These are phyloP conservation scores for Haemorhous mexicanus DNA, from an alignment of 2,113 vertebrate species.

Conservation along the genomic window DNA sequence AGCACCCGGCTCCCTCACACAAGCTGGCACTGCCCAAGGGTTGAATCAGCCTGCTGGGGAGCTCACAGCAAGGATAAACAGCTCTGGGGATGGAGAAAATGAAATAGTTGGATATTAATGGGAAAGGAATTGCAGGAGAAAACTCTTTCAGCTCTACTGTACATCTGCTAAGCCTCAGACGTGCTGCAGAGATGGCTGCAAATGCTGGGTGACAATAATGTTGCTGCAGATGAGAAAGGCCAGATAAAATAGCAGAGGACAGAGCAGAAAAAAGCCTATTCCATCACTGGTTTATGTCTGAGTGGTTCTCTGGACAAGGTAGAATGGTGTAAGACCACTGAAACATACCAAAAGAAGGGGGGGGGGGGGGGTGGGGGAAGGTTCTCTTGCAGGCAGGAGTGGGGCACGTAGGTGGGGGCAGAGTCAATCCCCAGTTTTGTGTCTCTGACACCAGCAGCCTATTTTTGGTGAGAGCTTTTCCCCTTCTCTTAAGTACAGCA, in stretches of 20 bases:
- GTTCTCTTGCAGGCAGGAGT: neutral
- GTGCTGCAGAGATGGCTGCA: neutral
- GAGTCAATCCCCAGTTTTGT: fast-evolving
- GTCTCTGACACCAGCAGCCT: neutral
- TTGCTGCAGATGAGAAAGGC: neutral
- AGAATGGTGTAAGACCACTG: neutral
- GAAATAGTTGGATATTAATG: conserved; percentile 20
- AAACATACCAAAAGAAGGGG: neutral
- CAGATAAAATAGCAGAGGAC: neutral
- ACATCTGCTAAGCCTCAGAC: neutral
- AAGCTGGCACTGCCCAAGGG: conserved; percentile 31
- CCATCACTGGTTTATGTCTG: neutral
- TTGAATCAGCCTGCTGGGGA: conserved; percentile 28
- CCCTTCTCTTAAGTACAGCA: neutral
- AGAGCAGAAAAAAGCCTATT: neutral
- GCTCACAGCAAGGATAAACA: conserved; percentile 44
- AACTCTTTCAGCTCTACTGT: neutral
- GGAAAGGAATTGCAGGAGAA: conserved; percentile 19
- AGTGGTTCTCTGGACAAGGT: neutral
- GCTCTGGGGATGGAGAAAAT: conserved; percentile 23
- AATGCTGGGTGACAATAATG: neutral
- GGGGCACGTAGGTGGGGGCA: fast-evolving
- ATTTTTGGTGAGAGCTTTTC: neutral
- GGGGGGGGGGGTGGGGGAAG: fast-evolving
- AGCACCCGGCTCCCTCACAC: neutral